Percentiles rank a stretch among this genome's conserved stretches.
Evolutionary conservation across 1,140 invertebrate genomes (phyloP).

Genomic region (Macrobrachium nipponense): DNA sequence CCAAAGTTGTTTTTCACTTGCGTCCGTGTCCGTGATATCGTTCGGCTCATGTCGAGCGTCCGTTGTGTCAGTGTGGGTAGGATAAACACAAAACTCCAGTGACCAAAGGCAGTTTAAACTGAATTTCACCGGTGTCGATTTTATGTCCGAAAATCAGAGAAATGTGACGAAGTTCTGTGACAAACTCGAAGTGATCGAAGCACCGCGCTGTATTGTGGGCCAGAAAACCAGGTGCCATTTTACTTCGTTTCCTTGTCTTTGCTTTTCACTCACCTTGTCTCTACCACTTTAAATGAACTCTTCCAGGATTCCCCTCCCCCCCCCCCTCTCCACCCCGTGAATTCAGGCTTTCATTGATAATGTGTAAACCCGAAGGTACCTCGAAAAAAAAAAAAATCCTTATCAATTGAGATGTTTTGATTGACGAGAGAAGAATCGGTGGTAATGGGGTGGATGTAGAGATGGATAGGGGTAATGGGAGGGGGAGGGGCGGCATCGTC

Average conservation of each 20-base stretch:
- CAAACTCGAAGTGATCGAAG: neutral
- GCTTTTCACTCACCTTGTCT: slow-evolving; percentile 58
- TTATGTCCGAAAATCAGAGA: slow-evolving; percentile 21
- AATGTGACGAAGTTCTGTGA: slow-evolving; percentile 18
- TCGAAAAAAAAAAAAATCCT: slow-evolving; percentile 5
- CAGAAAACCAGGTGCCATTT: slow-evolving; percentile 54
- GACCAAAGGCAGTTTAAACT: neutral
- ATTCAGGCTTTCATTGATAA: neutral
- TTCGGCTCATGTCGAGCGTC: no score
- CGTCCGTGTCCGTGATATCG: neutral
- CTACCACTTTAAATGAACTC: slow-evolving; percentile 42
- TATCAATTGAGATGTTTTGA: neutral
- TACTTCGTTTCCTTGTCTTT: slow-evolving; percentile 56
- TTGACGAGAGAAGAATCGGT: neutral
- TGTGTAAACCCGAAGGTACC: neutral
- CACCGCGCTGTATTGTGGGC: slow-evolving; percentile 45
- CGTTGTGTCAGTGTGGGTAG: no score
- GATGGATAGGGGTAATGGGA: neutral
- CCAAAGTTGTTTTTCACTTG: neutral
- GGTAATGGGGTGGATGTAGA: neutral
- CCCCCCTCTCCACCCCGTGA: neutral
- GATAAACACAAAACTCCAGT: no score
- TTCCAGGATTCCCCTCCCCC: neutral
- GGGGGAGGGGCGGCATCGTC: neutral
- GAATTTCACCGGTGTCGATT: neutral